Evolutionary conservation across 2,113 vertebrate species (phyloP), one percentile per base, ranked within the genome.

Genomic region (Poecilia latipinna): DNA sequence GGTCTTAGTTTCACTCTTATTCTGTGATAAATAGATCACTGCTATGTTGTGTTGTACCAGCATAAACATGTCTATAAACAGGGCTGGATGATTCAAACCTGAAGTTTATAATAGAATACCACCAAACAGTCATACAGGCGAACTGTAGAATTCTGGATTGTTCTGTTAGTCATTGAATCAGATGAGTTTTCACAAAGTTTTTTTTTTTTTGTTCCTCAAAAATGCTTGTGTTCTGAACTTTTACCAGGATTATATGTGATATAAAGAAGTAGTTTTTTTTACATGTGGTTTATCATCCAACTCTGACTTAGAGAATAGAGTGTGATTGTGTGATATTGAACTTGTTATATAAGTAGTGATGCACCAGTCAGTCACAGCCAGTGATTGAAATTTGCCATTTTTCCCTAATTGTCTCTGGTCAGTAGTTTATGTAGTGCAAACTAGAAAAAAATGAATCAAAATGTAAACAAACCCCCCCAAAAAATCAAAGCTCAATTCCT

Each of bases 11-110:
- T 10, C 35, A 35, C 8, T 37, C 8, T 12, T 37, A 12, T 11
- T 37, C 35, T 84, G 48, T 79, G 71, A 78, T 57, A 79, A 31
- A 51, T 73, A 73, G 65, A 70, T 64, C 79, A 82, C 86, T 61
- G 77, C 29, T 74, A 61, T 28, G 33, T 70, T 74, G 79, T 88
- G 68, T 81, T 57, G 70, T 70, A 72, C 51, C 39, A 82, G 75
- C 82, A 85, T 75, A 77, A 31, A 24, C n/a, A 29, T 57, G 65
- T 82, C 64, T 72, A 65, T 65, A 54, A 39, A 48, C 28, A 22
- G 61, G 67, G 76, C 73, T 79, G 83, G 70, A 72, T 22, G 65
- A 77, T 70, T 22, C 15, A 22, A 69, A 77, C 51, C 8, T 61
- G 1, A 48, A 31, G 0, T 31, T 13, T 62, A 31, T 19, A 44